Evolutionary conservation across 30 jellyfish, hydroid and myxozoan genomes (phyloP).

Genomic region (Turritopsis dohrnii): DNA sequence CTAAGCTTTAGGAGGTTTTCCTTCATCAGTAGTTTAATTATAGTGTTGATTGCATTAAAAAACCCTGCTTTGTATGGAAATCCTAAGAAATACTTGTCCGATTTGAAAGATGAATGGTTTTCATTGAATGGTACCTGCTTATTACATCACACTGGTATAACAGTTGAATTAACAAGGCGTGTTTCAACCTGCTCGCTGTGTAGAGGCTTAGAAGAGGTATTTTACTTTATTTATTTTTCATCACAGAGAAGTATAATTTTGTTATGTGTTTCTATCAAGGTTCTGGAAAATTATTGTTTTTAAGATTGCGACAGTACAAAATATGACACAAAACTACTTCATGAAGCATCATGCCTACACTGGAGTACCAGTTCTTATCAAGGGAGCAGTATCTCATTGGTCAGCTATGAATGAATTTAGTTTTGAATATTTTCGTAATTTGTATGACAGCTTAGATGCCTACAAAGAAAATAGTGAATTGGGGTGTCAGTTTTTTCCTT

Average conservation of each 20-base stretch:
- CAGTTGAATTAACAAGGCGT: constrained; percentile 26
- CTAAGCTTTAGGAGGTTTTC: background rate
- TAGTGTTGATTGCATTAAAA: background rate
- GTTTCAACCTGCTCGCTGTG: constrained; percentile 15
- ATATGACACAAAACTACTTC: constrained; percentile 58
- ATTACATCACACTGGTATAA: constrained; percentile 7
- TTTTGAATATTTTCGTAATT: constrained; percentile 45
- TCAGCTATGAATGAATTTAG: constrained; percentile 66
- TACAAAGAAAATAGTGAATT: constrained; percentile 49
- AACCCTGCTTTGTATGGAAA: background rate
- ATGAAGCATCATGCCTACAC: constrained; percentile 67
- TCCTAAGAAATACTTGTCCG: background rate
- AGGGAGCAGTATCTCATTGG: constrained; percentile 80
- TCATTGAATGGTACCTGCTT: constrained; percentile 18
- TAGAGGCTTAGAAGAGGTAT: constrained; percentile 15
- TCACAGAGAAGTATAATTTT: background rate
- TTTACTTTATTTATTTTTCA: background rate
- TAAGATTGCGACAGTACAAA: constrained; percentile 55
- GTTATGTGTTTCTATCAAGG: background rate
- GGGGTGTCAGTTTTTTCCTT: constrained; percentile 86
- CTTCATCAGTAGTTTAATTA: background rate
- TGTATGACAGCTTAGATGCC: constrained; percentile 59
- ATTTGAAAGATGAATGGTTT: background rate
- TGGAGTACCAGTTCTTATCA: constrained; percentile 85
- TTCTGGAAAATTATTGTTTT: background rate